Evolutionary conservation across 2,888 invertebrate genomes (phyloP).

Genomic region (Lysandra coridon): DNA sequence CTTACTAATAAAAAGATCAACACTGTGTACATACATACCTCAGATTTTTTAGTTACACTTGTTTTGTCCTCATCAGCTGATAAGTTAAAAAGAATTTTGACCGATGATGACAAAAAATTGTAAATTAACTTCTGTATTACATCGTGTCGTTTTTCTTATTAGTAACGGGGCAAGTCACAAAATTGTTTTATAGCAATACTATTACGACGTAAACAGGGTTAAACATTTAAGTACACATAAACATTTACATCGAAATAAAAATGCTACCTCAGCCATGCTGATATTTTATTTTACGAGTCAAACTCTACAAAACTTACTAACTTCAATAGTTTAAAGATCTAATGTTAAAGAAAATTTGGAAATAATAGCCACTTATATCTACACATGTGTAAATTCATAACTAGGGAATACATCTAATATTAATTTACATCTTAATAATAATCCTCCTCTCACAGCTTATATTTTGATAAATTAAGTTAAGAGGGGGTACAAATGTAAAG

Average conservation of each 20-base stretch:
- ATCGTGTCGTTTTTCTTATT: not conserved
- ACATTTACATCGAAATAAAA: constrained; percentile 51
- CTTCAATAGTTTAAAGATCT: not conserved
- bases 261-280: constrained; percentile 64
- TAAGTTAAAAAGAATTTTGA: not conserved
- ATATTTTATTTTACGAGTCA: constrained; percentile 60
- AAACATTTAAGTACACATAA: constrained; percentile 32
- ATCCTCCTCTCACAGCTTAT: not conserved
- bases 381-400: not conserved
- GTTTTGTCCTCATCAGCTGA: not conserved
- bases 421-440: not conserved
- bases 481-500: not conserved
- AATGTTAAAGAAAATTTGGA: constrained; percentile 18
- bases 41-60: not conserved
- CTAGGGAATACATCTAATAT: not conserved
- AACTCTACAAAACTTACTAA: constrained; percentile 48
- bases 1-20: not conserved
- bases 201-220: not conserved
- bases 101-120: not conserved
- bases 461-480: not conserved
- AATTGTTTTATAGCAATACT: not conserved
- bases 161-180: not conserved
- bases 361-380: constrained; percentile 24
- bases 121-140: not conserved
- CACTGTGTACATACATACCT: not conserved